A percentile compares a stretch with the other conserved stretches of the same genome.
Evolutionary conservation across 1,140 invertebrate species (phyloP).

Genomic region (Neodiprion fabricii): DNA sequence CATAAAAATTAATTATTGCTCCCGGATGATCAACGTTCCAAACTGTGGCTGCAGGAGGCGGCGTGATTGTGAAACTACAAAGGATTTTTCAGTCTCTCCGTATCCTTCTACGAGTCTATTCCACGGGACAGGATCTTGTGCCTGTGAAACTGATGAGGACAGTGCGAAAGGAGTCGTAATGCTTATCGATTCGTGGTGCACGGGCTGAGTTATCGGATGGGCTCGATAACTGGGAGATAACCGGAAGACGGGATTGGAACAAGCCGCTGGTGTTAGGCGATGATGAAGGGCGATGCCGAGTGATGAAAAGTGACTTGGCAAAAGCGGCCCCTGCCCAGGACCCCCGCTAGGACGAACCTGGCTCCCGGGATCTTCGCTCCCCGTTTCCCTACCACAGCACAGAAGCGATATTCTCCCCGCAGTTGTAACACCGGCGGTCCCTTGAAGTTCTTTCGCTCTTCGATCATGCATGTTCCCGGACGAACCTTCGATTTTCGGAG

Average conservation of each 20-base stretch:
- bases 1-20: too few species aligned
- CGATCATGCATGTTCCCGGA: too few species aligned
- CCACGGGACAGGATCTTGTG: too few species aligned
- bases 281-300: constrained; percentile 34
- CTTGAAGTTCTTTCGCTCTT: background rate
- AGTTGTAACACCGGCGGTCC: background rate
- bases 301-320: constrained; percentile 55
- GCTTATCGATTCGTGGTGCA: too few species aligned
- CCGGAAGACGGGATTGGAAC: constrained; percentile 48
- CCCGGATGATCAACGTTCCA: too few species aligned
- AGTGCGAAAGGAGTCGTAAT: too few species aligned
- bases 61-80: too few species aligned
- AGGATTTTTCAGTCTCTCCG: too few species aligned
- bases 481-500: background rate
- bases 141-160: too few species aligned
- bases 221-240: constrained; percentile 44
- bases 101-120: too few species aligned
- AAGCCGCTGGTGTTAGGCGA: constrained; percentile 29
- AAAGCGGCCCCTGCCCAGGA: constrained; percentile 35
- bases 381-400: background rate
- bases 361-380: too few species aligned
- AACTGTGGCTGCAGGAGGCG: too few species aligned
- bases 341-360: constrained; percentile 8
- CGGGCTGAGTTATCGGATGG: constrained; percentile 33
- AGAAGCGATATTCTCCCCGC: background rate